Base-by-base conservation (phyloP, 2,888 invertebrate species). In the Cephus pygmeus region DNA sequence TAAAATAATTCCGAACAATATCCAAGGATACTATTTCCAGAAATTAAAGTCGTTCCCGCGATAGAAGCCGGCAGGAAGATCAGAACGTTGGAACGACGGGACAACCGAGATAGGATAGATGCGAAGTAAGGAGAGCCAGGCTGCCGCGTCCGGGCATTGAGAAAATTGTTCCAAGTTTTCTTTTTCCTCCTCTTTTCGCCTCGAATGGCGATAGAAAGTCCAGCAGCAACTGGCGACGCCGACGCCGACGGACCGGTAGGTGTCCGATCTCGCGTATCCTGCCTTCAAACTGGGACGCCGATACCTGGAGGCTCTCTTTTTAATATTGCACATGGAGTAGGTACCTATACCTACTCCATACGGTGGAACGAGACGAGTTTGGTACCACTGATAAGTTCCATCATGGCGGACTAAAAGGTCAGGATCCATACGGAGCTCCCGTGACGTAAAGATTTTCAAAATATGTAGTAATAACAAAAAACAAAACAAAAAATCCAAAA, bases 151-250 rank as follows among this genome's bases (percentile, higher is more conserved):
- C 34, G 74, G 74, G 74, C 23, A 74, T 6, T 11, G 74, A 78
- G 78, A 40, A 71, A 68, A 75, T 75, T 31, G 69, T 75, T 33
- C 40, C 56, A 69, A 69, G 73, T 73, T 23, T 75, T 77, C 69
- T 75, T 77, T 35, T 15, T 34, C 35, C 23, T 56, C 12, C 71
- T 77, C 69, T 75, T 77, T 35, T 30, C 69, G 69, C 15, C 71
- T 33, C 71, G 75, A 56, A 69, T 68, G 34, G 76, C 69, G 79
- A 79, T 79, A 79, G 79, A 79, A 79, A 79, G 79, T 76, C 76
- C 79, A 56, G 56, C 56, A 56, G 56, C 56, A 23, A 56, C 56
- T 23, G 56, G 76, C 34, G 69, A 36, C 56, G 73, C 76, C 68
- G 79, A 69, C 69, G 69, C 30, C 30, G 71, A 30, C 30, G 33